phyloP scores from a whole-genome alignment of 2,888 invertebrate genomes.

The Hetaerina titia region DNA sequence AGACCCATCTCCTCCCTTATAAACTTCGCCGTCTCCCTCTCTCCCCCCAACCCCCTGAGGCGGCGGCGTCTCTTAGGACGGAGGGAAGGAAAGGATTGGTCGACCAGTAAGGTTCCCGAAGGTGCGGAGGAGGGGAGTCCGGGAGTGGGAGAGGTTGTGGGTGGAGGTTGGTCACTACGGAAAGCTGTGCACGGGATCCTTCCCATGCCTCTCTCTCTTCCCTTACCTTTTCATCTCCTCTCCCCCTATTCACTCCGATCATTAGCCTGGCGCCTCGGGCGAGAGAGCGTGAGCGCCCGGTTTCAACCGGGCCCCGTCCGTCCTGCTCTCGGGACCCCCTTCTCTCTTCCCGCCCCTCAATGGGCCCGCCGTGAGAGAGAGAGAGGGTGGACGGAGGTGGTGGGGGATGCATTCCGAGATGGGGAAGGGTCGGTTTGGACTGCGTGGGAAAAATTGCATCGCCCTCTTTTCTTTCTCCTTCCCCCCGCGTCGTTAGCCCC shows the following conservation, averaged over 20 bases:
- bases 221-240: not conserved
- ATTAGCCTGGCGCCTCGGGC: not conserved
- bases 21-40: not conserved
- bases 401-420: not conserved
- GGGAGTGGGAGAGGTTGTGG: not conserved
- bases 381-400: not conserved
- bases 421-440: conserved; percentile 1
- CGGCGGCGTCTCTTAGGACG: not conserved
- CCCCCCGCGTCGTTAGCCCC: not conserved
- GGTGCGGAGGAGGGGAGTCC: not conserved
- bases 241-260: not conserved
- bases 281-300: not conserved
- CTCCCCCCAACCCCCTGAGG: not conserved
- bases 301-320: not conserved
- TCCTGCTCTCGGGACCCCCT: no score
- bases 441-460: conserved; percentile 58
- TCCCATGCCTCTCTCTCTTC: not conserved
- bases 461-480: not conserved
- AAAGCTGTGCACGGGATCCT: not conserved
- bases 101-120: not conserved
- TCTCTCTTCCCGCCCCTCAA: conserved; percentile 4
- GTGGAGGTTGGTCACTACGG: not conserved
- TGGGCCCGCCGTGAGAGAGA: not conserved
- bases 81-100: not conserved
- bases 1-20: not conserved